Evolutionary conservation across 2,888 invertebrate species (phyloP).

Genomic region (Drosophila anomalipes): DNA sequence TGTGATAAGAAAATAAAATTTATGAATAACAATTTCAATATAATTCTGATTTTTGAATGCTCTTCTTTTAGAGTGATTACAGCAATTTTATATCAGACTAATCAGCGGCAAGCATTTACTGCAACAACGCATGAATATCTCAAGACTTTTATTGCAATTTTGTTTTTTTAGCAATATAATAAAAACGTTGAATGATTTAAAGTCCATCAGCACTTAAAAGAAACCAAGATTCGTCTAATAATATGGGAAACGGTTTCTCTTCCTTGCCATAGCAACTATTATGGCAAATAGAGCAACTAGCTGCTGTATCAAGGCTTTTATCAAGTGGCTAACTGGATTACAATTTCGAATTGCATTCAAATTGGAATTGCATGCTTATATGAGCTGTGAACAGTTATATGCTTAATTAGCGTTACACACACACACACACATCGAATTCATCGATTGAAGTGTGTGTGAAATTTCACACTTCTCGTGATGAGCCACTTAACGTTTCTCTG

Average conservation of each 20-base stretch:
- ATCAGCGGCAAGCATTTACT: neutral
- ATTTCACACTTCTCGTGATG: constrained; percentile 64
- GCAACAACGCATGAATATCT: neutral
- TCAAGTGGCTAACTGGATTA: neutral
- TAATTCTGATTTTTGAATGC: neutral
- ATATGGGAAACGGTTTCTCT: neutral
- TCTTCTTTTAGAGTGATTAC: neutral
- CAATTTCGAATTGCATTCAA: constrained; percentile 2
- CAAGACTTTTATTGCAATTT: neutral
- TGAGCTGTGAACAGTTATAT: constrained; percentile 46
- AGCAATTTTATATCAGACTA: neutral
- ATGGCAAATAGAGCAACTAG: neutral
- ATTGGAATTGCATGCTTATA: constrained; percentile 17
- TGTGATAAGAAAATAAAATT: neutral
- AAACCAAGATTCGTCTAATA: neutral
- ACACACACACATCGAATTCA: constrained; percentile 12
- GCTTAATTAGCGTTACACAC: constrained; percentile 65
- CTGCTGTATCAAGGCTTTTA: neutral
- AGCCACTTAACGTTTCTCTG: constrained; percentile 24
- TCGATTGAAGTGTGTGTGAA: constrained; percentile 57
- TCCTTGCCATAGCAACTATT: neutral
- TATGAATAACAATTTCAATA: neutral
- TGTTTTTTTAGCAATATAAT: neutral
- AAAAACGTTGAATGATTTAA: neutral
- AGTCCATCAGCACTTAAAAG: neutral